Base-by-base conservation (phyloP, 2,888 invertebrate species). In the Embidobia sp. region DNA sequence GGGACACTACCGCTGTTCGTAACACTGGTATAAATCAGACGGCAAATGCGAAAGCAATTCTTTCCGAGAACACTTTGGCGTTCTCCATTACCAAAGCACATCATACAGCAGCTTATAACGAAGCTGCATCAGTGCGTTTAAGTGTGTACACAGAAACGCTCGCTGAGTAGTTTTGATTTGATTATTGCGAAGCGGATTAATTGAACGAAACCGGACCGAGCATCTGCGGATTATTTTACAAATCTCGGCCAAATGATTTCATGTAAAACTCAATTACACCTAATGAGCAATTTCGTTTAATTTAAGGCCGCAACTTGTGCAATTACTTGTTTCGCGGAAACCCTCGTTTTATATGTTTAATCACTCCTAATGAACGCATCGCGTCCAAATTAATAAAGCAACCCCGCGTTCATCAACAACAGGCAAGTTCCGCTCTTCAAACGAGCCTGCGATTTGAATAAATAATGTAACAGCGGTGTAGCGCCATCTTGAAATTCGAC, bases 251-350 rank as follows among this genome's bases (percentile, higher is more conserved):
- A 31, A 67, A 69, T 69, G 48, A 69, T 57, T 55, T 48, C 37
- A 46, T 37, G 16, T 53, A 44, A 51, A 61, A 61, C 51, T 44
- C 35, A 61, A 61, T 70, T 61, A 53, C 29, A 70, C 29, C 46
- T 70, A 70, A 70, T 61, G 70, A 70, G 46, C 37, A 53, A 70
- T 61, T 46, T 19, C 27, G 46, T 27, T 46, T 18, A 61, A 70
- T 46, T 59, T 53, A 15, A 53, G 18, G 33, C 27, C 16, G 19
- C 61, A 48, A 67, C 40, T 67, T 40, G 2, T 10, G 13, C 46
- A 61, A 61, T 61, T 59, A 59, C 27, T 59, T 33, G 35, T 59
- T 69, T 44, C 29, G 42, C n/a, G 10, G 11, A 42, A 57, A 49
- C 5, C 10, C 22, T 26, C 16, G 18, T 13, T 35, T 53, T 40